Base-by-base conservation (phyloP, 2,888 invertebrate species). In the Calameuta idolon region DNA sequence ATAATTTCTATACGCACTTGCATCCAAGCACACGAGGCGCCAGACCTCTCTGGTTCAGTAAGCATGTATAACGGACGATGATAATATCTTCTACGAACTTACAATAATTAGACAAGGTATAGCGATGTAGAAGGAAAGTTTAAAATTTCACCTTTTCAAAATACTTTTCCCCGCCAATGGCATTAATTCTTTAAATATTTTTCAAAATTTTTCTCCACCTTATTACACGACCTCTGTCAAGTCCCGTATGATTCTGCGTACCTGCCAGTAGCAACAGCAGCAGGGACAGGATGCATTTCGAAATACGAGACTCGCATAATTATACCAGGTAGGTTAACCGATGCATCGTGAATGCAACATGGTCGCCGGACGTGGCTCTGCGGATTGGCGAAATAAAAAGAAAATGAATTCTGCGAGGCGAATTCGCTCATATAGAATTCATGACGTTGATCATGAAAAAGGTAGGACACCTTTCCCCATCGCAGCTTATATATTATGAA, bases 291-390 rank as follows among this genome's bases (percentile, higher is more conserved):
- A 55, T 55, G 23, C 23, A 55, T 55, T 55, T 55, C 55, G 55
- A 81, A 79, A 81, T 83, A 84, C 77, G 77, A 85, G 85, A 85
- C 84, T 84, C 80, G 84, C 77, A 83, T 85, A 83, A 85, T 85
- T 85, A 85, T 85, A 83, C 83, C 69, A 35, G 74, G 76, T 69
- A 74, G 85, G 85, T 85, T 84, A 82, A 77, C 77, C 55, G 55
- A 34, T 83, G 84, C 85, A 84, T 83, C 85, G 85, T 80, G 85
- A 85, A 83, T 85, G 80, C 83, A 80, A 83, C 30, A 34, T 33
- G 71, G 34, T 15, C 23, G 71, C 23, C 23, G 23, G 55, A 55
- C 23, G 55, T 9, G 55, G 55, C 55, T 55, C 55, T 23, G 0
- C 55, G 23, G 23, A 55, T 55, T 55, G 5, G 55, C 23, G 23